These are phyloP conservation scores for Caiman crocodilus DNA, from an alignment of 2,797 vertebrate genomes.

Conservation along the genomic window DNA sequence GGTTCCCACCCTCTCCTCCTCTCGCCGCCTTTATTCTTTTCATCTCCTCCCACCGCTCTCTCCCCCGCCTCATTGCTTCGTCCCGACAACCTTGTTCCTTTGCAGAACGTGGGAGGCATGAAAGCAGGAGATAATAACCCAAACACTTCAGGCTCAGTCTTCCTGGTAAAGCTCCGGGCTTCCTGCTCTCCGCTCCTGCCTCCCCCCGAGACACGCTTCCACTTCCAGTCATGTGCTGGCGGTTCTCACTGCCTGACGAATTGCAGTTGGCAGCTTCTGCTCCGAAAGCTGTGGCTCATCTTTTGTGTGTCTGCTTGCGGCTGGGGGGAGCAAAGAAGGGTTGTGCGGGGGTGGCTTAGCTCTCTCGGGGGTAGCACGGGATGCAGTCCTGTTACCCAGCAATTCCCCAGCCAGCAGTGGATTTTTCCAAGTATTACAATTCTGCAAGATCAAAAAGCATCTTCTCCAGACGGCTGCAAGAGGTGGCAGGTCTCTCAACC, in stretches of 20 bases:
- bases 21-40: not conserved
- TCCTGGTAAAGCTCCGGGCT: conserved; percentile 35
- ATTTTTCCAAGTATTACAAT: not conserved
- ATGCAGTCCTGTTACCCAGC: not conserved
- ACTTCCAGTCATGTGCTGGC: conserved; percentile 41
- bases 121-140: conserved; percentile 46
- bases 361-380: not conserved
- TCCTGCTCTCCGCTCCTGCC: conserved; percentile 49
- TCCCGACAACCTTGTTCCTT: conserved; percentile 31
- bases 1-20: not conserved
- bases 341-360: not conserved
- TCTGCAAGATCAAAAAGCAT: not conserved
- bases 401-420: not conserved
- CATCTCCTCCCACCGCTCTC: conserved; percentile 8
- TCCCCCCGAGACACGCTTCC: not conserved
- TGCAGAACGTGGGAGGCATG: conserved; percentile 63
- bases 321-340: not conserved
- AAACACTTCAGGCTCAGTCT: not conserved
- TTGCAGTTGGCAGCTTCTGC: conserved; percentile 57
- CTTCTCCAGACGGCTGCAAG: not conserved
- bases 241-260: conserved; percentile 28
- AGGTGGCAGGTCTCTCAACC: not conserved
- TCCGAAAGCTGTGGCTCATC: not conserved
- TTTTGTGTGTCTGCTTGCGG: not conserved
- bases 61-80: not conserved